Evolutionary conservation across 2,888 invertebrate species (phyloP).

Genomic region (Thelaira solivaga): DNA sequence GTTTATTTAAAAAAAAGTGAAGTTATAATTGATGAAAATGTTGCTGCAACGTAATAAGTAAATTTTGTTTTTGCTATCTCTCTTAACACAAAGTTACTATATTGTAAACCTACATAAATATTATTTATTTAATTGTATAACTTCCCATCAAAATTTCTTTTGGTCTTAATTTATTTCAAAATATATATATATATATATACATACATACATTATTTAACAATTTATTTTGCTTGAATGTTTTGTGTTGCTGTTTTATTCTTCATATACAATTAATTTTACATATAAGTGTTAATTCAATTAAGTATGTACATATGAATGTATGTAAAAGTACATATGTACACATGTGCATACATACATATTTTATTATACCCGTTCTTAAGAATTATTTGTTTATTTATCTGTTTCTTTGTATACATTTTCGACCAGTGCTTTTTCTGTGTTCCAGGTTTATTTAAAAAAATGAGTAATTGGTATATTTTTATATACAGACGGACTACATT

Average conservation of each 20-base stretch:
- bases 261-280: conserved; percentile 36
- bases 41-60: conserved; percentile 62
- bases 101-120: no score
- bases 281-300: conserved; percentile 62
- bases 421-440: no score
- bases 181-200: background rate
- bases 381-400: no score
- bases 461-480: no score
- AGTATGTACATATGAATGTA: background rate
- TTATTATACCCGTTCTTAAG: no score
- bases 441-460: no score
- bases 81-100: background rate
- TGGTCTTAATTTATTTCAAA: background rate
- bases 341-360: no score
- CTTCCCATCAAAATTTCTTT: background rate
- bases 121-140: background rate
- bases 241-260: background rate
- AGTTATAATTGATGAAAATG: conserved; percentile 36
- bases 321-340: no score
- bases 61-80: conserved; percentile 1
- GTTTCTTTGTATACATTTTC: no score
- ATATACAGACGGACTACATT: no score
- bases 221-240: background rate
- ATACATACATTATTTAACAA: background rate
- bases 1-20: conserved; percentile 8